A percentile compares a stretch with the other conserved stretches of the same genome.
Conservation (phyloP, 2,888 invertebrate genomes). For the Panopea generosa region DNA sequence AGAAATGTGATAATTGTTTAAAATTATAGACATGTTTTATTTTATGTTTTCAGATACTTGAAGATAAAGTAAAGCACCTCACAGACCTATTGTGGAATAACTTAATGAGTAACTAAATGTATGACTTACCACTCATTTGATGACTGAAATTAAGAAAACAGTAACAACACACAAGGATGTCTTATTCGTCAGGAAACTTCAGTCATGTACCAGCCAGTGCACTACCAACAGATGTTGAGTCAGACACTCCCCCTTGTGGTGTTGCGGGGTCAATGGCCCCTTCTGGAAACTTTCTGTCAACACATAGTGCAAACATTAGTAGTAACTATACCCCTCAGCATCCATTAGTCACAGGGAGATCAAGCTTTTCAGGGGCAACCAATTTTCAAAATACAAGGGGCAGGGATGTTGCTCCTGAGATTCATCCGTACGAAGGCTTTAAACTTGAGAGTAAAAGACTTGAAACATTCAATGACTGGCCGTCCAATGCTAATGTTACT, state of each 20-base stretch:
- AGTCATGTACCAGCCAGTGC: too few relatives aligned
- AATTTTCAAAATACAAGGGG: neutral
- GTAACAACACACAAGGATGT: too few relatives aligned
- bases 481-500: constrained; percentile 42
- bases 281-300: neutral
- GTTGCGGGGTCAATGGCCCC: too few relatives aligned
- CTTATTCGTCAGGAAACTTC: too few relatives aligned
- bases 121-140: too few relatives aligned
- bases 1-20: too few relatives aligned
- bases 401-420: constrained; percentile 46
- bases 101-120: too few relatives aligned
- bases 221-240: constrained; percentile 15
- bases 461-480: constrained; percentile 65
- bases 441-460: constrained; percentile 50
- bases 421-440: constrained; percentile 38
- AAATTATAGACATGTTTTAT: too few relatives aligned
- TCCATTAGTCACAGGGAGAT: constrained; percentile 35
- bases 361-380: constrained; percentile 4
- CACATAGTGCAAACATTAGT: constrained; percentile 12
- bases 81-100: too few relatives aligned
- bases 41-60: too few relatives aligned
- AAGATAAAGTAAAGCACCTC: too few relatives aligned
- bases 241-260: neutral
- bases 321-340: constrained; percentile 23
- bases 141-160: too few relatives aligned